Evolutionary conservation across 2,113 vertebrate genomes (phyloP), one percentile per base, ranked within the genome.

Genomic region (Zingel zingel): DNA sequence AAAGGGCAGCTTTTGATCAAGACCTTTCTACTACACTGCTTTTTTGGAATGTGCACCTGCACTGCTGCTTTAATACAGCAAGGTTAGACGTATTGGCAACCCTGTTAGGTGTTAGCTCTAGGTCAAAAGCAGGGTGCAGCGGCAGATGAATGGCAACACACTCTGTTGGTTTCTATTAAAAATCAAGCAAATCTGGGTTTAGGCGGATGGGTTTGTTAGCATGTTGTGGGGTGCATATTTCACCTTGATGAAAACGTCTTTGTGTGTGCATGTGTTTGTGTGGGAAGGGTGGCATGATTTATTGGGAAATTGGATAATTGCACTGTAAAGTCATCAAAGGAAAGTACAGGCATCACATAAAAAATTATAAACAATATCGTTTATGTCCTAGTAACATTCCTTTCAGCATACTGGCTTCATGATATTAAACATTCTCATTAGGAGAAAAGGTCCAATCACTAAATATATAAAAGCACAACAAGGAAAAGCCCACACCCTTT

Each of bases 1-100:
- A 67, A 89, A 92, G 89, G 89, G 81, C 90, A 87, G 74, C 76
- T 58, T 82, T 88, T 83, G 86, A 92, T 87, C 82, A 89, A 91
- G 77, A 84, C 88, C 82, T 84, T 88, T 89, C 78, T 57, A 85
- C 86, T 86, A 83, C 78, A 86, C 30, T 79, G 88, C 85, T 76
- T 81, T 80, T 88, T 85, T 84, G 79, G 69, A 82, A 89, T 88
- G 72, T 88, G 65, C 66, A 81, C 72, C 76, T 59, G 59, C 70
- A 53, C 61, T 36, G 63, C 81, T 80, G 75, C n/a, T 58, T 85
- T 76, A 82, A 82, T 66, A 58, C 81, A 85, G 66, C 58, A 69
- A 87, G 76, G 82, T 85, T 76, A 69, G 45, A 64, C 15, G 81
- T 86, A 76, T 69, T 83, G 63, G 81, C 53, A 81, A 81, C 63